Evolutionary conservation across 2,888 invertebrate genomes (phyloP).

Genomic region (Andrena haemorrhoa): DNA sequence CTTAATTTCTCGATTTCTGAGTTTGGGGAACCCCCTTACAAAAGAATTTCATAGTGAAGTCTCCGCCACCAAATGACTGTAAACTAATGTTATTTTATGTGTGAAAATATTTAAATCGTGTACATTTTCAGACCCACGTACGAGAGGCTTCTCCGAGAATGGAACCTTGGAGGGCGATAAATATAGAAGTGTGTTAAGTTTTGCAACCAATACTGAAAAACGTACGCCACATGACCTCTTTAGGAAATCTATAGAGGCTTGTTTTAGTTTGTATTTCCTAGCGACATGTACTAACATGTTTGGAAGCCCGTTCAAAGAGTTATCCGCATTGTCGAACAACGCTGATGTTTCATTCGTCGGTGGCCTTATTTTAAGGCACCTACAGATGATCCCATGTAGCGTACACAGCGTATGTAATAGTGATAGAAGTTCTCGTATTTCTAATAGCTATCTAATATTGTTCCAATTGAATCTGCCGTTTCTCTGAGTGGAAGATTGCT

Average conservation of each 20-base stretch:
- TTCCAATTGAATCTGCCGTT: too few relatives aligned
- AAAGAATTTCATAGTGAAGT: too few relatives aligned
- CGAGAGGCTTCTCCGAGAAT: slow-evolving; percentile 77
- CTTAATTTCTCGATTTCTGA: too few relatives aligned
- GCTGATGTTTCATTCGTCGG: slow-evolving; percentile 86
- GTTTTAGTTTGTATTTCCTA: slow-evolving; percentile 88
- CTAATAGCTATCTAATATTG: background rate
- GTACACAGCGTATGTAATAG: slow-evolving; percentile 87
- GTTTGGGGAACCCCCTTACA: too few relatives aligned
- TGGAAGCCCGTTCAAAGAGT: slow-evolving; percentile 76
- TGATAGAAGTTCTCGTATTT: background rate
- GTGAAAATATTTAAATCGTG: background rate
- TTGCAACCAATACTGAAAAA: slow-evolving; percentile 89
- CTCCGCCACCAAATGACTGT: too few relatives aligned
- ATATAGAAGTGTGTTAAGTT: slow-evolving; percentile 86
- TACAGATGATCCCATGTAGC: slow-evolving; percentile 94
- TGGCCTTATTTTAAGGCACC: slow-evolving; percentile 89
- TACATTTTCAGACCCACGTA: slow-evolving; percentile 74
- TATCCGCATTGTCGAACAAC: slow-evolving; percentile 80
- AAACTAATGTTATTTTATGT: too few relatives aligned
- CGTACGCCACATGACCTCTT: slow-evolving; percentile 90
- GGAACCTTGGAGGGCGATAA: slow-evolving; percentile 80
- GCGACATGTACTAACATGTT: slow-evolving; percentile 87
- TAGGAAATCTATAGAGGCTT: slow-evolving; percentile 88
- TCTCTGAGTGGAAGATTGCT: too few relatives aligned